These are phyloP conservation scores for Oreortyx pictus DNA, from an alignment of 2,797 vertebrate species.

Conservation along the genomic window DNA sequence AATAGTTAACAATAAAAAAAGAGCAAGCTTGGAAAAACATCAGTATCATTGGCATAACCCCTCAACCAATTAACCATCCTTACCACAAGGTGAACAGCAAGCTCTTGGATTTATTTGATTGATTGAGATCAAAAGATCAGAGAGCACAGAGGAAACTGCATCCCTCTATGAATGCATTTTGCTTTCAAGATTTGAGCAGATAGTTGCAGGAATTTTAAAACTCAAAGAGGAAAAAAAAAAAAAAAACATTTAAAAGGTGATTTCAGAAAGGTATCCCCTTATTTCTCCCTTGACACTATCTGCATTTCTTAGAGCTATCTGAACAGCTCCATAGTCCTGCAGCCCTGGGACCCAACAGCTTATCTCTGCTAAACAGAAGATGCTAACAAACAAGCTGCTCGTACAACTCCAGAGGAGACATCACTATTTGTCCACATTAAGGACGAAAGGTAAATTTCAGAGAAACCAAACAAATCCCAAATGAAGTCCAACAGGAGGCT, in stretches of 20 bases:
- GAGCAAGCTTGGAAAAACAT: slow-evolving; percentile 5
- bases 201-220: slow-evolving; percentile 8
- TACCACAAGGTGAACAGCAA: slow-evolving; percentile 51
- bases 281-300: background rate
- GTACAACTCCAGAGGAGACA: slow-evolving; percentile 7
- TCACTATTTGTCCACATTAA: slow-evolving; percentile 12
- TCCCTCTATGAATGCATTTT: background rate
- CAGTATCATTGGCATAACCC: slow-evolving; percentile 7
- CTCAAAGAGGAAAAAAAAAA: background rate
- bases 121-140: slow-evolving; percentile 56
- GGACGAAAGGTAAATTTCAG: background rate
- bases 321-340: background rate
- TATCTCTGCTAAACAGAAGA: slow-evolving; percentile 43
- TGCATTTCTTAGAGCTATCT: slow-evolving; percentile 12
- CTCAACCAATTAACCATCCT: slow-evolving; percentile 8
- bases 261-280: slow-evolving; percentile 30
- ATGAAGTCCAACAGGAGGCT: background rate
- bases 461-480: background rate
- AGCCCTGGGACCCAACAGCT: slow-evolving; percentile 26
- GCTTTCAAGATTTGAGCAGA: slow-evolving; percentile 53
- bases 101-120: slow-evolving; percentile 49
- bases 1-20: background rate
- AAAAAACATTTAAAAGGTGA: background rate
- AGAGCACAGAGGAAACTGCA: slow-evolving; percentile 5
- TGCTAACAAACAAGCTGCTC: background rate